phyloP scores from a whole-genome alignment of 2,113 vertebrate species.

The Pseudonaja textilis region DNA sequence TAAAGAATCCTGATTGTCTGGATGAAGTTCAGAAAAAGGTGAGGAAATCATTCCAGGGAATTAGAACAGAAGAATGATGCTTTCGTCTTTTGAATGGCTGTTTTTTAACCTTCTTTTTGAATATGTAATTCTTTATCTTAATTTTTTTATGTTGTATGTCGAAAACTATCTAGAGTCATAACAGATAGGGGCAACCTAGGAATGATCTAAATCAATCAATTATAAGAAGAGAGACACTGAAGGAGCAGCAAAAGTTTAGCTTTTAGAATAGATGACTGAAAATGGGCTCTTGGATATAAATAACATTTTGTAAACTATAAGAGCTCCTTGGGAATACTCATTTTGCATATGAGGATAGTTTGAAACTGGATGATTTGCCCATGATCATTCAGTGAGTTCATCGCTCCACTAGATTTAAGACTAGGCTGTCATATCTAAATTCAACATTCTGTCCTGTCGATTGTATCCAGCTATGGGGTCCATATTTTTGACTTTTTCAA shows the following conservation, averaged over 20 bases:
- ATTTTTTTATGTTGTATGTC: not conserved
- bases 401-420: not conserved
- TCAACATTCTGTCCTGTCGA: not conserved
- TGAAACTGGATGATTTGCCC: not conserved
- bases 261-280: not conserved
- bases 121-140: not conserved
- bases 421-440: not conserved
- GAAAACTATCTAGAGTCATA: not conserved
- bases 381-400: not conserved
- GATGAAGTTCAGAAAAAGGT: not conserved
- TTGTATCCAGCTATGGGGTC: not conserved
- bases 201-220: not conserved
- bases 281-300: not conserved
- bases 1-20: not conserved
- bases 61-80: not conserved
- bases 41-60: not conserved
- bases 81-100: not conserved
- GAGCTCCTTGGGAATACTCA: not conserved
- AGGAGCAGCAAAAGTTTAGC: not conserved
- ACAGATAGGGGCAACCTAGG: not conserved
- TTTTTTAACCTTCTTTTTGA: not conserved
- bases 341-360: not conserved
- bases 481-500: not conserved
- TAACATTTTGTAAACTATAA: not conserved
- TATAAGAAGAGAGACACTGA: not conserved